Conservation (phyloP, 2,113 vertebrate species). For the Scomber japonicus region DNA sequence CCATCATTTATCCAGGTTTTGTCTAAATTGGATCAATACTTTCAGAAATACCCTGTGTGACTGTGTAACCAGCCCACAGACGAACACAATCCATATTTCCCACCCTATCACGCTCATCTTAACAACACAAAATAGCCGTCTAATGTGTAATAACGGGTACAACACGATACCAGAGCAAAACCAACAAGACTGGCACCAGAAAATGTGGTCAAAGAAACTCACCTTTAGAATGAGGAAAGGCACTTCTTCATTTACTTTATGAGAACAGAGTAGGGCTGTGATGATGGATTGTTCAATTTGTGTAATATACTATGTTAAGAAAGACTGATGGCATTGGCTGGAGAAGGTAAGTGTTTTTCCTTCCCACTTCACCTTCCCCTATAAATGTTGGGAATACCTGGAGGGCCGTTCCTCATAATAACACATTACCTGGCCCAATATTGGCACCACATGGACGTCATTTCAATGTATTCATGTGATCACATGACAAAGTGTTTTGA, state of each 20-base stretch:
- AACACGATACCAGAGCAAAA: background rate
- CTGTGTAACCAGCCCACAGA: background rate
- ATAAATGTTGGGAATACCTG: conserved; percentile 71
- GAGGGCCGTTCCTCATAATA: conserved; percentile 65
- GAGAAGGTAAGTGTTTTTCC: conserved; percentile 61
- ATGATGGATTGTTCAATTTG: conserved; percentile 81
- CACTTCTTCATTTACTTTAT: conserved; percentile 71
- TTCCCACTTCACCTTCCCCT: conserved; percentile 54
- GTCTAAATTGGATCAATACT: conserved; percentile 10
- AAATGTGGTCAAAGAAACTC: background rate
- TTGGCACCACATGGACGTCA: conserved; percentile 33
- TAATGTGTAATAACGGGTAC: background rate
- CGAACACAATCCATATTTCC: conserved; percentile 8
- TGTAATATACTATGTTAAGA: conserved; percentile 77
- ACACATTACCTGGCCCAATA: conserved; percentile 60
- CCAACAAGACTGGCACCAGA: background rate
- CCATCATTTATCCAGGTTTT: conserved; percentile 19
- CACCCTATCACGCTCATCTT: background rate
- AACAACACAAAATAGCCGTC: conserved; percentile 5
- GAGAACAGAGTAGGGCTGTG: conserved; percentile 54
- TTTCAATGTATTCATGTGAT: conserved; percentile 34
- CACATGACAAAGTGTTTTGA: conserved; percentile 26
- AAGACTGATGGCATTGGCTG: conserved; percentile 74
- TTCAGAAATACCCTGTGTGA: background rate
- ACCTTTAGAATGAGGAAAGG: conserved; percentile 36